These are phyloP conservation scores for Alcis repandata DNA, from an alignment of 2,888 invertebrate genomes.

Conservation along the genomic window DNA sequence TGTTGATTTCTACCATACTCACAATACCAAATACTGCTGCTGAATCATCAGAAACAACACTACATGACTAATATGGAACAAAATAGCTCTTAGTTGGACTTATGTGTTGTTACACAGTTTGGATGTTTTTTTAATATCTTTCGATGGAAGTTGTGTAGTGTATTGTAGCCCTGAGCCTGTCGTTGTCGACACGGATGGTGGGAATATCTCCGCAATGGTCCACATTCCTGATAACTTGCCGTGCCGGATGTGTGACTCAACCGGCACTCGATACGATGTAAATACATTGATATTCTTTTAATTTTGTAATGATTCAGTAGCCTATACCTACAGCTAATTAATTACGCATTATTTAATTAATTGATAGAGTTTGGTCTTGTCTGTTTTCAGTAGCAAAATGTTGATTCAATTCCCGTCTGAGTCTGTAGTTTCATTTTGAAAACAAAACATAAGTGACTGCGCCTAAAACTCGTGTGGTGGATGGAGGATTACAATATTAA, in stretches of 20 bases:
- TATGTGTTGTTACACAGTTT: neutral
- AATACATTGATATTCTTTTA: slow-evolving; percentile 50
- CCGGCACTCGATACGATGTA: slow-evolving; percentile 61
- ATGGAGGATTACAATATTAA: too few relatives aligned
- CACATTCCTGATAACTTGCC: slow-evolving; percentile 80
- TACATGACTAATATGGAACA: neutral
- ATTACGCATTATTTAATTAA: neutral
- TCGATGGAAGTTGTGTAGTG: neutral
- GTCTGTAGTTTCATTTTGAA: neutral
- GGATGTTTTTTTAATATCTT: neutral
- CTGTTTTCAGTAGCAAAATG: neutral
- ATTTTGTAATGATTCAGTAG: slow-evolving; percentile 43
- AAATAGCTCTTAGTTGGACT: neutral
- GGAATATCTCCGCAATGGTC: slow-evolving; percentile 70
- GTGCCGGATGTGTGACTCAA: slow-evolving; percentile 78
- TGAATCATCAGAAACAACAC: too few relatives aligned
- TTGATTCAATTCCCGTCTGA: neutral
- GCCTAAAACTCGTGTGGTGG: too few relatives aligned
- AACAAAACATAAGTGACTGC: too few relatives aligned
- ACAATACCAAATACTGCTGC: neutral
- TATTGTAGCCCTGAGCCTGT: slow-evolving; percentile 16
- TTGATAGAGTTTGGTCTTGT: neutral
- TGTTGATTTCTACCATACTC: neutral
- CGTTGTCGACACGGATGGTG: slow-evolving; percentile 53
- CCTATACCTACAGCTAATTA: too few relatives aligned